Base-by-base conservation (phyloP, 1,140 invertebrate species). In the Manduca sexta region DNA sequence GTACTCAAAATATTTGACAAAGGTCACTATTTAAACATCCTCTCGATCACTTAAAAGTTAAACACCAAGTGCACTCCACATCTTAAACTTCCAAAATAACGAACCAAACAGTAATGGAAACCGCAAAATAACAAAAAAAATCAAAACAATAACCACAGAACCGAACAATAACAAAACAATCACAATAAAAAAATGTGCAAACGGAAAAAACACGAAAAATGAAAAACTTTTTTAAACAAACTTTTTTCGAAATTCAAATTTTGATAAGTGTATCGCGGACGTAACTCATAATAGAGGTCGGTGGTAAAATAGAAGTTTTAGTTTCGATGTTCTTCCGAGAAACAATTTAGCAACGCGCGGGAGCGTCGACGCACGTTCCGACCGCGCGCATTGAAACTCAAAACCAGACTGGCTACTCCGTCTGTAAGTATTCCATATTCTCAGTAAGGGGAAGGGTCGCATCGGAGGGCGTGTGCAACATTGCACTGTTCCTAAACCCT, bases 371-470 rank as follows among this genome's bases (percentile, higher is more conserved):
- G 77, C 69, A 5, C 73, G 59, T 60, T 65, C 69, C 65, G 73
- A 63, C 74, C 71, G 76, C 64, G 80, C 80, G 68, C 68, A 67
- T 70, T 56, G 74, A 69, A 73, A 70, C 60, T 71, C 77, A 75
- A 80, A 79, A 81, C 76, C 80, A 84, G 80, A 84, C 80, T 84
- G 80, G 77, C 80, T 80, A 74, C 69, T 72, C 74, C 74, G 74
- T 70, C 76, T 76, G 80, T 84, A 80, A 78, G 78, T 84, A 81
- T 84, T 78, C 80, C 74, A 80, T 81, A 81, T 75, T 35, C 72
- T 77, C 68, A 56, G 76, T 74, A 79, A 76, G 76, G 80, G 80
- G 80, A 84, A 84, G 80, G 80, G 80, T 79, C 80, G 76, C 59
- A 67, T 54, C 67, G 64, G 69, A 84, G 80, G 80, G 80, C 76